Conservation (phyloP, 2,797 vertebrate species). For the Siniperca obscura region DNA sequence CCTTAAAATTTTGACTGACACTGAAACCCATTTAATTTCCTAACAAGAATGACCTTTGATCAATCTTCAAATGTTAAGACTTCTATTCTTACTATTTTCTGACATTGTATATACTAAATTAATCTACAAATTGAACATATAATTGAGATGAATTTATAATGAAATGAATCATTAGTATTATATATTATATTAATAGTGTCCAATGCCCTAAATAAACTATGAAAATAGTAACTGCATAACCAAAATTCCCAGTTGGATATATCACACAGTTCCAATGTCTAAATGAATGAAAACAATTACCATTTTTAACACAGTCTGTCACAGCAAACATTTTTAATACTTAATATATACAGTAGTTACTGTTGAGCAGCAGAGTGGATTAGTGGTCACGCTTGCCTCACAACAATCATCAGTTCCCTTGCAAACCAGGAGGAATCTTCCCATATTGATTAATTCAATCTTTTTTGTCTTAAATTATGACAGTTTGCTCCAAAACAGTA, state of each 20-base stretch:
- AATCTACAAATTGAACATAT: not conserved
- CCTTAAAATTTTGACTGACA: not conserved
- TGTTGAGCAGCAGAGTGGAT: not conserved
- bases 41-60: not conserved
- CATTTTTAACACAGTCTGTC: not conserved
- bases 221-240: not conserved
- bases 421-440: not conserved
- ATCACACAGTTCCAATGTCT: not conserved
- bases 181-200: no score
- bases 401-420: not conserved
- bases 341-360: not conserved
- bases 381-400: not conserved
- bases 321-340: not conserved
- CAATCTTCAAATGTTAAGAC: not conserved
- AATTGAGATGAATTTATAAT: not conserved
- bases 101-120: not conserved
- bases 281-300: not conserved
- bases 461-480: not conserved
- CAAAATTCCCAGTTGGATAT: not conserved
- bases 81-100: not conserved
- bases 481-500: not conserved
- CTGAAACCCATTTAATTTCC: not conserved
- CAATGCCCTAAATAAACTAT: not conserved
- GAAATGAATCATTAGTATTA: not conserved
- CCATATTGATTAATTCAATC: not conserved